Base-by-base conservation (phyloP, 2,888 invertebrate genomes). In the Synergus japonicus region DNA sequence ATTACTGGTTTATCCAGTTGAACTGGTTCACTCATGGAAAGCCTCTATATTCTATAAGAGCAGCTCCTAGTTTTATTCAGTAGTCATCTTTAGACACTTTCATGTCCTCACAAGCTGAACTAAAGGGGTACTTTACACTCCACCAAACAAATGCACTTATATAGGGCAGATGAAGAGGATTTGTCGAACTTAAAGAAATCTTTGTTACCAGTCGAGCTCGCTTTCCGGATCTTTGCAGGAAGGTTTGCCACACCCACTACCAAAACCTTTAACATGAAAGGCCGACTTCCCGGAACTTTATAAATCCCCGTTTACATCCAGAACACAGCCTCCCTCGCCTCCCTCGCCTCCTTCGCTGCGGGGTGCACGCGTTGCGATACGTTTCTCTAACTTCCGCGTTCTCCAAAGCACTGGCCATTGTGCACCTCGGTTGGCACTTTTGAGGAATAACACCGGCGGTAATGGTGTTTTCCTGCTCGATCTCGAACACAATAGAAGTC, bases 351-450 rank as follows among this genome's bases (percentile, higher is more conserved):
- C 73, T 10, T 78, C 76, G 76, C 79, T 79, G 78, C 82, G 78
- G 76, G 80, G 82, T 73, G 79, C 80, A 82, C 82, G 82, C 83
- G 78, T 83, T 84, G 85, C 85, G 84, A 78, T 78, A 15, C 44
- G 43, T 76, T 64, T 77, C 79, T 60, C 65, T 65, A 79, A 83
- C 85, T 86, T 86, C 85, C 86, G 85, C 84, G 85, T 86, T 85
- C 84, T 78, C 82, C 81, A 69, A 81, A 80, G 66, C 81, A 82
- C 79, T 77, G 63, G 63, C 81, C 67, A 79, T 64, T 54, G 76
- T 15, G 76, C 60, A 63, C 76, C 43, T 67, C 54, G 76, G 79
- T 81, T 79, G 79, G 78, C 66, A 63, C 58, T 66, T 77, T 76
- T 79, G 69, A 79, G 76, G 69, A 78, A 78, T 58, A 80, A 73